These are phyloP conservation scores for Zoanthus sociatus DNA, from an alignment of 92 coral and sea anemone genomes.

Conservation along the genomic window DNA sequence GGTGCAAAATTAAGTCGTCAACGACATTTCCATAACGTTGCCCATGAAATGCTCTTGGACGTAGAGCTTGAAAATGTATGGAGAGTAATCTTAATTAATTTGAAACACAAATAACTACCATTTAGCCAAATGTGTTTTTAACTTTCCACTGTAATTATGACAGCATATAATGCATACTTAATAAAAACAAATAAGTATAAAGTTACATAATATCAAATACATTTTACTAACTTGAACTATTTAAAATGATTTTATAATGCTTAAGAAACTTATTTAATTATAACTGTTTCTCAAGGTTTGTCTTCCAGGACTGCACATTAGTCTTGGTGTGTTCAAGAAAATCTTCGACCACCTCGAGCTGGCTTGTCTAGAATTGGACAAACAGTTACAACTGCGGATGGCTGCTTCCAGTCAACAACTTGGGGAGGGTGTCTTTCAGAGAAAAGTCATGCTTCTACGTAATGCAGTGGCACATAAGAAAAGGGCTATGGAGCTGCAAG, in stretches of 20 bases:
- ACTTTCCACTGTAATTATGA: too few species aligned
- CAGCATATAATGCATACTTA: background rate
- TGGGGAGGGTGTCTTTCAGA: conserved; percentile 8
- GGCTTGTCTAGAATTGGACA: conserved; percentile 12
- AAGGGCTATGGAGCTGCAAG: conserved; percentile 21
- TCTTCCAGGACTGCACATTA: conserved; percentile 28
- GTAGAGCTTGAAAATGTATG: conserved; percentile 30
- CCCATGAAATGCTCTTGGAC: conserved; percentile 12
- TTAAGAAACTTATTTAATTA: background rate
- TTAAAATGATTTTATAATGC: background rate
- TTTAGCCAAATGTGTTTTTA: too few species aligned
- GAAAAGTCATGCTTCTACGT: conserved; percentile 7
- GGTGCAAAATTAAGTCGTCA: background rate
- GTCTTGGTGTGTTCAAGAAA: conserved; percentile 27
- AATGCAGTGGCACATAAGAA: conserved; percentile 11
- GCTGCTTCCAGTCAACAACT: background rate
- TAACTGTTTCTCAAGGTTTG: conserved; percentile 16
- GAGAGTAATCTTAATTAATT: background rate
- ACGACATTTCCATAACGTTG: conserved; percentile 3
- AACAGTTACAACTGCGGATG: background rate
- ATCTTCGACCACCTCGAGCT: conserved; percentile 27
- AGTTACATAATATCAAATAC: background rate
- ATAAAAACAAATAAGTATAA: background rate
- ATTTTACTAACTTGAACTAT: background rate
- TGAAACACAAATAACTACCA: background rate